Evolutionary conservation across 2,113 vertebrate species (phyloP), one percentile per base, ranked within the genome.

Genomic region (Cephalopterus ornatus): DNA sequence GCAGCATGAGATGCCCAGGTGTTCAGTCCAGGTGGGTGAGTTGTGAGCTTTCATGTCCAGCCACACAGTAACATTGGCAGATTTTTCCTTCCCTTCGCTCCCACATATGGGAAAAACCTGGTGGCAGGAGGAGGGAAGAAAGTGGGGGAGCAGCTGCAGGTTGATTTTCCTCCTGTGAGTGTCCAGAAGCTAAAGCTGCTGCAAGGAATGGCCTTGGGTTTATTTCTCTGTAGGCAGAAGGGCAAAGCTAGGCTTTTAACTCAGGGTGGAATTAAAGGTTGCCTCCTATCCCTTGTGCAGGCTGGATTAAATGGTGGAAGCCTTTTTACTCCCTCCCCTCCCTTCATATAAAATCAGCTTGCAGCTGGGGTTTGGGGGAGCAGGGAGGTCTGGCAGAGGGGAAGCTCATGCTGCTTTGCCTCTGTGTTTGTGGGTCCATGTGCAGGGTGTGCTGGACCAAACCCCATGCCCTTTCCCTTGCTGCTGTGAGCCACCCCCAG

Each of bases 21-120:
- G 42, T 62, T 79, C 52, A 33, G 0, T 19, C 37, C 74, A 73
- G 83, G 53, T 58, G 63, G 33, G 37, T 49, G 58, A 55, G 63
- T 7, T 42, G 18, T 47, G 91, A 39, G 53, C 44, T 83, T 55
- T 61, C 28, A 12, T 0, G 0, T 33, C 26, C 55, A 88, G 44
- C 62, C 3, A 8, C 2, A 2, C 47, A 86, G 85, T 55, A 58
- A 2, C 23, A 6, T 0, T 0, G 39, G 70, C 52, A 78, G 35
- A 35, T 75, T 62, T 13, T 67, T 71, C 58, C 15, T n/a, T 91
- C 33, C 11, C 28, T 10, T 67, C 3, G 2, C 37, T 68, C 50
- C 59, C 6, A 26, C 16, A 0, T 2, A 4, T 1, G 14, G 22
- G 44, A 15, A 65, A 49, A 37, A n/a, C 26, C 33, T 76, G 0